Percentiles rank a stretch among this genome's conserved stretches.
phyloP scores from a whole-genome alignment of 92 coral and sea anemone genomes.

The Metridium senile region DNA sequence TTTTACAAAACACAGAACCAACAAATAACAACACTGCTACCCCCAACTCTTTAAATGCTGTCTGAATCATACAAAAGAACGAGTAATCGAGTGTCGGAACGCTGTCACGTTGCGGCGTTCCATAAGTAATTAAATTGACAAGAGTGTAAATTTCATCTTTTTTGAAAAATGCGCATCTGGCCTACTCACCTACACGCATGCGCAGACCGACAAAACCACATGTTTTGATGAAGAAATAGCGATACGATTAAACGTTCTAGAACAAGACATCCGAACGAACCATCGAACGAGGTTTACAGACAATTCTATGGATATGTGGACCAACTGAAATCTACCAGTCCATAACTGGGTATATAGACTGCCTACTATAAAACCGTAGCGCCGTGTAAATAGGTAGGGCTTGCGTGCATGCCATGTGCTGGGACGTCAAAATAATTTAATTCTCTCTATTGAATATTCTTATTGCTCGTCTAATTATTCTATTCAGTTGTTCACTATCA shows the following conservation, averaged over 20 bases:
- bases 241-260: not conserved
- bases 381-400: not conserved
- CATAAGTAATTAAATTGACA: not conserved
- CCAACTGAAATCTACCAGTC: slow-evolving; percentile 2
- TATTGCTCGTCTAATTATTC: no score
- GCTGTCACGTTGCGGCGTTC: slow-evolving; percentile 9
- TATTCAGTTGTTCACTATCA: no score
- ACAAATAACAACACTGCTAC: slow-evolving; percentile 11
- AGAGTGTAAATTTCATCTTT: not conserved
- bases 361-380: not conserved
- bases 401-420: not conserved
- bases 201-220: slow-evolving; percentile 5
- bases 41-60: not conserved
- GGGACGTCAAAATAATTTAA: not conserved
- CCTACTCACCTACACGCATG: not conserved
- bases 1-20: slow-evolving; percentile 11
- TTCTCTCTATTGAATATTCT: not conserved
- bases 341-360: not conserved
- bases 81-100: not conserved
- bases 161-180: slow-evolving; percentile 15
- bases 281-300: not conserved
- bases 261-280: not conserved
- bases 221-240: not conserved
- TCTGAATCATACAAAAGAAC: slow-evolving; percentile 1
- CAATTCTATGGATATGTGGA: not conserved